These are phyloP conservation scores for Mimas tiliae DNA, from an alignment of 2,888 invertebrate genomes.

Conservation along the genomic window DNA sequence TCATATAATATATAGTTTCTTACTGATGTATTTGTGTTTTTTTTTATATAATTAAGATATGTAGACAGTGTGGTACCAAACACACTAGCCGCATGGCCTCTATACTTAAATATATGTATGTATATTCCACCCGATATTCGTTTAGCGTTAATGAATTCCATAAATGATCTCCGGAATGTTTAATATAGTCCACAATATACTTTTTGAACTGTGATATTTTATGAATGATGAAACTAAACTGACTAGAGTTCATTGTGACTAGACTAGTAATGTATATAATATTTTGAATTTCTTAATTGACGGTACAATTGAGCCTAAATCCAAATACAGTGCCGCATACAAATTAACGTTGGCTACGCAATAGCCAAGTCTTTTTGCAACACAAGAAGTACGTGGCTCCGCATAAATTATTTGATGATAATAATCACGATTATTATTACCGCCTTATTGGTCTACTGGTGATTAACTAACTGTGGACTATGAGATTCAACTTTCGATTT, in stretches of 20 bases:
- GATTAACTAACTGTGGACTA: neutral
- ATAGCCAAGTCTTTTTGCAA: conserved; percentile 15
- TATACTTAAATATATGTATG: too few species aligned
- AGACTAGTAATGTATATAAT: neutral
- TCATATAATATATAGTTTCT: neutral
- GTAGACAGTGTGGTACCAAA: too few species aligned
- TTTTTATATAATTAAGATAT: too few species aligned
- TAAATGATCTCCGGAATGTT: too few species aligned
- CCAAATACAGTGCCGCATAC: conserved; percentile 8
- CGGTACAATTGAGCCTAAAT: conserved; percentile 10
- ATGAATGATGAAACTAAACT: too few species aligned
- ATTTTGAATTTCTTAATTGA: neutral
- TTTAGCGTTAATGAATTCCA: too few species aligned
- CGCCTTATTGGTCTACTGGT: neutral
- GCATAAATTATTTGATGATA: conserved; percentile 10
- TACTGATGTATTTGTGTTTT: neutral
- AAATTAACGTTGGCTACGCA: conserved; percentile 1
- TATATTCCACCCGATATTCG: too few species aligned
- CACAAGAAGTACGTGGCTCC: neutral
- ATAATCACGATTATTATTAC: neutral
- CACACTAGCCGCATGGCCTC: too few species aligned
- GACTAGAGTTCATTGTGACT: too few species aligned
- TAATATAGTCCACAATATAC: too few species aligned
- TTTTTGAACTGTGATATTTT: too few species aligned
- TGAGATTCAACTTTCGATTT: neutral